Conservation (phyloP, 2,888 invertebrate species). For the Drosophila paracracens region DNA sequence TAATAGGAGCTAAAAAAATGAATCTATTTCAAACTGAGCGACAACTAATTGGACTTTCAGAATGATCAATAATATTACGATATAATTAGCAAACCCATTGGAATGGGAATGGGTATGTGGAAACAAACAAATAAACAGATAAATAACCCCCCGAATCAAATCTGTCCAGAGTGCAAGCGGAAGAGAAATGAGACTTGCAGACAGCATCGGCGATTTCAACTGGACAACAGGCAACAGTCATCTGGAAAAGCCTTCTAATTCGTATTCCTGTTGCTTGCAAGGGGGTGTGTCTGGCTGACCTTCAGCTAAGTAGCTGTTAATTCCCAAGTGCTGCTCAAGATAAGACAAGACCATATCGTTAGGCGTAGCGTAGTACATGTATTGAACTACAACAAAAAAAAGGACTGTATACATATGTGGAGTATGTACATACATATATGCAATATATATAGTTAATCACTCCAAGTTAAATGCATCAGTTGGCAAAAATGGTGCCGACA, state of each 20-base stretch:
- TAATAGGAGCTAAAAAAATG: neutral
- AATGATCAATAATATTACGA: neutral
- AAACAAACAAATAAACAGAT: neutral
- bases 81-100: neutral
- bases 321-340: neutral
- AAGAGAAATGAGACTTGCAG: neutral
- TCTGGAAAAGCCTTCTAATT: neutral
- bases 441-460: neutral
- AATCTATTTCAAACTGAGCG: neutral
- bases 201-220: neutral
- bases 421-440: conserved; percentile 2
- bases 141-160: neutral
- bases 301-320: neutral
- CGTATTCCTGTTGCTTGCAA: neutral
- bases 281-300: conserved; percentile 2
- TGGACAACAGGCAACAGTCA: neutral
- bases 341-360: conserved; percentile 1
- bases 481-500: conserved; percentile 83
- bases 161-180: neutral
- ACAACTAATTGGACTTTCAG: neutral
- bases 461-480: conserved; percentile 52
- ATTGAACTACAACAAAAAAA: neutral
- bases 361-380: neutral
- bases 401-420: neutral
- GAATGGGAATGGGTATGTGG: neutral